A percentile compares a stretch with the other conserved stretches of the same genome.
phyloP scores from a whole-genome alignment of 2,113 vertebrate species.

The Antechinus stuartii region DNA sequence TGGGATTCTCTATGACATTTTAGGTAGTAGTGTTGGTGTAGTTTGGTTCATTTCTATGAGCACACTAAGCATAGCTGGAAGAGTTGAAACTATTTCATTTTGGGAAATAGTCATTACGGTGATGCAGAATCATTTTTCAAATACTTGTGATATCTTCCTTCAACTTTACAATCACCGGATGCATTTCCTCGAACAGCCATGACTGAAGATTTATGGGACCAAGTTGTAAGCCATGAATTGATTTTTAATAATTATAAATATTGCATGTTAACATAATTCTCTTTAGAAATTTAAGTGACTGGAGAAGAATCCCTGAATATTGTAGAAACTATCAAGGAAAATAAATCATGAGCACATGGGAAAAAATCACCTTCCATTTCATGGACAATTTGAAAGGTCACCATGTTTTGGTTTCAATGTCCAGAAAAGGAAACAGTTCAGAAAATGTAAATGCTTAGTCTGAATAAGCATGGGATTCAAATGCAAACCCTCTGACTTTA shows the following conservation, averaged over 20 bases:
- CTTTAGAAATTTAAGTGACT: not conserved
- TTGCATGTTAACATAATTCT: not conserved
- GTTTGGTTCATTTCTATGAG: not conserved
- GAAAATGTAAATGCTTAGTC: not conserved
- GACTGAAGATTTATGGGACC: slow-evolving; percentile 11
- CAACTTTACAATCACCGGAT: not conserved
- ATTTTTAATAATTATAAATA: not conserved
- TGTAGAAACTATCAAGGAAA: not conserved
- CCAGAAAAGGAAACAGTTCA: not conserved
- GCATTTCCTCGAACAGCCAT: not conserved
- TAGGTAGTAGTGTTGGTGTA: not conserved
- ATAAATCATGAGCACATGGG: not conserved
- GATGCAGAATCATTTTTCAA: not conserved
- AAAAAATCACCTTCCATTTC: not conserved
- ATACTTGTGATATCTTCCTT: not conserved
- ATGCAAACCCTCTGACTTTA: not conserved
- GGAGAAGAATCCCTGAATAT: not conserved
- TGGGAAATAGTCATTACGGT: slow-evolving; percentile 18
- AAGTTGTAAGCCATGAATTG: slow-evolving; percentile 7
- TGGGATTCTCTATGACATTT: not conserved
- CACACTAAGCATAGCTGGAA: not conserved
- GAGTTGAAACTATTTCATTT: not conserved
- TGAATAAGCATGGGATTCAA: not conserved
- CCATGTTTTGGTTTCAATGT: not conserved
- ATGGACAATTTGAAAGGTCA: not conserved